Base-by-base conservation (phyloP, 2,888 invertebrate genomes). In the Aleiodes testaceus region DNA sequence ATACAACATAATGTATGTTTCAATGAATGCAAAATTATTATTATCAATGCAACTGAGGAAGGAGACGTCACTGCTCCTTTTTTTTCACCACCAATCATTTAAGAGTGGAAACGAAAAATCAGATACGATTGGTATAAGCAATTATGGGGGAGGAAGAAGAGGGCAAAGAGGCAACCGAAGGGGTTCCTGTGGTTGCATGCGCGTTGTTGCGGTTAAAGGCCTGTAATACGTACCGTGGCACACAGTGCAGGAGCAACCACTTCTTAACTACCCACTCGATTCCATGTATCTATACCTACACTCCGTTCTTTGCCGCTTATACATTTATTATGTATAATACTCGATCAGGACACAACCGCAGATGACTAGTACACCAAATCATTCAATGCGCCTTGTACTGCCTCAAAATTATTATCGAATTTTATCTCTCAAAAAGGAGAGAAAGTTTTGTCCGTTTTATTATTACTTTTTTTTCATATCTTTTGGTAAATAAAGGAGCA, bases 131-230 rank as follows among this genome's bases (percentile, higher is more conserved):
- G 20, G 67, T 52, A 53, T 74, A 75, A 78, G 81, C 80, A 82
- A 85, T 82, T 82, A 83, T 78, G 82, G 80, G 72, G 75, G 76
- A 70, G 77, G 72, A 71, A 72, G 70, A 42, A 65, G 45, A 70
- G 65, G 59, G 68, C 20, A 66, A 26, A 22, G 61, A 69, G 53
- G 49, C 42, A 53, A 20, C n/a, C 82, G 81, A 83, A 84, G 80
- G 70, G 82, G 79, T 84, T 82, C 79, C 79, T 85, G 85, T 79
- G 85, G 85, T 85, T 82, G 79, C 79, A 81, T 80, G 81, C 82
- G 85, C 82, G 84, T 82, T 83, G 84, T 84, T 85, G 85, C 84
- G 85, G 85, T 85, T 84, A 66, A 81, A 81, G 83, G 80, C 78
- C 77, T 78, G 81, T 85, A 85, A 85, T 82, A 80, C 84, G 83